Conservation (phyloP, 2,113 vertebrate species). For the Parus major region DNA sequence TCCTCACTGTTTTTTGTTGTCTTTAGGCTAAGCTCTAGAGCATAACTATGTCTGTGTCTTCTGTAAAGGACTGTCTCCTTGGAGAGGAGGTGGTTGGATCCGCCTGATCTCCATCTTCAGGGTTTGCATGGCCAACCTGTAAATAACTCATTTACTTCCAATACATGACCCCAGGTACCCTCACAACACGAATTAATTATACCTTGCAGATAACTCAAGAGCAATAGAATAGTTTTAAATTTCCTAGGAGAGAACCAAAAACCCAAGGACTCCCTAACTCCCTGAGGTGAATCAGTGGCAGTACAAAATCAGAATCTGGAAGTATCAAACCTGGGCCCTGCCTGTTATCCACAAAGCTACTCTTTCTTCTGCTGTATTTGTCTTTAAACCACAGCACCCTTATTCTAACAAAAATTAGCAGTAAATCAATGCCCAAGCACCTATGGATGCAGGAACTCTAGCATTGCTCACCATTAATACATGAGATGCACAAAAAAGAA, state of each 20-base stretch:
- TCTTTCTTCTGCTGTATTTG: background rate
- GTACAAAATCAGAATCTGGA: background rate
- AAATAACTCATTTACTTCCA: background rate
- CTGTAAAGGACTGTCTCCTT: background rate
- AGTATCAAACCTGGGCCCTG: background rate
- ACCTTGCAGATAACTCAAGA: background rate
- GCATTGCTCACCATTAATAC: background rate
- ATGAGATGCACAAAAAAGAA: background rate
- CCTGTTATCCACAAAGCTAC: background rate
- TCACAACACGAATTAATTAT: background rate
- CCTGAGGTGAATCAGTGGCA: background rate
- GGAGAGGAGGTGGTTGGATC: background rate
- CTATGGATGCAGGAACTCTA: background rate
- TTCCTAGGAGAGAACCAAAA: background rate
- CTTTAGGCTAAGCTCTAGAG: background rate
- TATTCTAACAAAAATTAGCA: background rate
- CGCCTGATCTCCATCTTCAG: background rate
- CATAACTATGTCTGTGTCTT: background rate
- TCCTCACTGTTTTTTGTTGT: background rate
- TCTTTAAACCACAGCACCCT: background rate
- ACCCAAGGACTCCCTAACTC: background rate
- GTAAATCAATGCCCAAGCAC: background rate
- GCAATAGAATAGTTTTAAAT: background rate
- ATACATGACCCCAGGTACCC: background rate
- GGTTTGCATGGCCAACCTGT: background rate